phyloP scores from a whole-genome alignment of 2,113 vertebrate species.

The Hymenochirus boettgeri region DNA sequence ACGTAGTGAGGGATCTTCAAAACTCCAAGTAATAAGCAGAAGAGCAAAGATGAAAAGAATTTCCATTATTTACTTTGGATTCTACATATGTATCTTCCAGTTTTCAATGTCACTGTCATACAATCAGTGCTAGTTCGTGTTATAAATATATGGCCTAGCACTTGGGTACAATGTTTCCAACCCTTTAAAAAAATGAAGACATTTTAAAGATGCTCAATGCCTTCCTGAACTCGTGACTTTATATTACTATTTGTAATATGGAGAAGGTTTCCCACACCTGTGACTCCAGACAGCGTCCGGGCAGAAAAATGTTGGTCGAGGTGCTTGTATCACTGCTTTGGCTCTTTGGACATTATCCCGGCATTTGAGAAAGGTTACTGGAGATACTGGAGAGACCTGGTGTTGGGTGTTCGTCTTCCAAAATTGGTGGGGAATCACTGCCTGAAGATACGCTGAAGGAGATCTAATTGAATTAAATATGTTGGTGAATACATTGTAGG shows the following conservation, averaged over 20 bases:
- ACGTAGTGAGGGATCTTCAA: too few relatives aligned
- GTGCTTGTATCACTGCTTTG: slow-evolving; percentile 69
- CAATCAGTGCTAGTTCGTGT: too few relatives aligned
- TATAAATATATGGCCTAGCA: too few relatives aligned
- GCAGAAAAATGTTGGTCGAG: slow-evolving; percentile 91
- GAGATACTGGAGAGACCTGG: slow-evolving; percentile 60
- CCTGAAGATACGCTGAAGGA: slow-evolving; percentile 56
- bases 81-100: too few relatives aligned
- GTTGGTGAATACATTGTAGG: slow-evolving; percentile 59
- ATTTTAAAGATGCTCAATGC: too few relatives aligned
- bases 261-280: slow-evolving; percentile 98
- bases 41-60: too few relatives aligned
- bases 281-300: slow-evolving; percentile 82
- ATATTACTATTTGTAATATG: slow-evolving; percentile 67
- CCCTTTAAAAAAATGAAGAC: too few relatives aligned
- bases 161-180: too few relatives aligned
- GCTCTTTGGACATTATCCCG: slow-evolving; percentile 67
- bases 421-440: slow-evolving; percentile 43
- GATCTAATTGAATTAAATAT: slow-evolving; percentile 44
- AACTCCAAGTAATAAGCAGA: too few relatives aligned
- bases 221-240: too few relatives aligned
- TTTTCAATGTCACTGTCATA: too few relatives aligned
- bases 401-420: slow-evolving; percentile 42
- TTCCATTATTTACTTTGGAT: too few relatives aligned
- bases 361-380: slow-evolving; percentile 59